Conservation (phyloP, 2,797 vertebrate species). For the Hafferia zeledoni region DNA sequence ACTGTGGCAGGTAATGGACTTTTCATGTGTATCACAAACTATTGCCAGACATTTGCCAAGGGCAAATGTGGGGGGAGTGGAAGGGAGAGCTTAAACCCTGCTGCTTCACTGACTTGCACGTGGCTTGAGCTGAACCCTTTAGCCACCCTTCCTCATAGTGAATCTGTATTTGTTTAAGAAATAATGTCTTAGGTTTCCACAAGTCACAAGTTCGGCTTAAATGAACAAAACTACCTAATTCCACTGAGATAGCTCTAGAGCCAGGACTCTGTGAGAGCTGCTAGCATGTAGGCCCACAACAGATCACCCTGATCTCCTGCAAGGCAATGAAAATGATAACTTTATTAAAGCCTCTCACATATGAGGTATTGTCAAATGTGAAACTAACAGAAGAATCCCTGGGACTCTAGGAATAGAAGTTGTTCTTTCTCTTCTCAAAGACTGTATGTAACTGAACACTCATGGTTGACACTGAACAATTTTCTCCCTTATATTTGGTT, state of each 20-base stretch:
- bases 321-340: neutral
- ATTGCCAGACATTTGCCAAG: neutral
- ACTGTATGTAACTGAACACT: neutral
- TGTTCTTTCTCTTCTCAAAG: neutral
- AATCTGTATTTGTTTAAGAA: neutral
- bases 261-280: neutral
- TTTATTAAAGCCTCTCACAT: neutral
- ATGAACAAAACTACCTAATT: neutral
- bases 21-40: rapidly evolving
- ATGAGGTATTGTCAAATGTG: neutral
- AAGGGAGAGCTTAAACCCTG: neutral
- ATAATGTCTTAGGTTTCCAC: neutral
- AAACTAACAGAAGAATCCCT: neutral
- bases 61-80: neutral
- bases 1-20: slow-evolving; percentile 90
- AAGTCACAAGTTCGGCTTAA: neutral
- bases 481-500: neutral
- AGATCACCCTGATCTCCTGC: neutral
- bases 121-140: neutral
- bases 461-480: neutral
- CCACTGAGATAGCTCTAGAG: neutral
- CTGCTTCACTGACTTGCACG: rapidly evolving
- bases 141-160: neutral
- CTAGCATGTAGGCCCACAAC: neutral
- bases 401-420: neutral